Conservation (phyloP, 2,113 vertebrate species). For the Todiramphus saurophagus region DNA sequence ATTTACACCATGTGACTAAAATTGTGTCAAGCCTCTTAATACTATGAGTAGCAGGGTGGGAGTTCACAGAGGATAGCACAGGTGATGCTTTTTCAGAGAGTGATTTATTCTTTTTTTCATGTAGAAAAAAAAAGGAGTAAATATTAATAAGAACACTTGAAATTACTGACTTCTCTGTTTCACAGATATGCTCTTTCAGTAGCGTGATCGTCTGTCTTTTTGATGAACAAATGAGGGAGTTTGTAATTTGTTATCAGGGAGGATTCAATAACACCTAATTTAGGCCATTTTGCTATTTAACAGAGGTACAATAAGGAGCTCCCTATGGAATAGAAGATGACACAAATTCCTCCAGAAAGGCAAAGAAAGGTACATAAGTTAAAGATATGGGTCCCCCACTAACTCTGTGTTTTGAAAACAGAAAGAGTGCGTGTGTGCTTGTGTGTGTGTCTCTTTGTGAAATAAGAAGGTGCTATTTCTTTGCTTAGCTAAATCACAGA, state of each 20-base stretch:
- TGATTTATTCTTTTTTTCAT: background rate
- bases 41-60: background rate
- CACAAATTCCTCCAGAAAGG: background rate
- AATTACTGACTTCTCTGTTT: background rate
- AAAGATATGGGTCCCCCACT: background rate
- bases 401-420: background rate
- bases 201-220: background rate
- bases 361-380: background rate
- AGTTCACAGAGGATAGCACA: conserved; percentile 13
- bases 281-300: background rate
- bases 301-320: background rate
- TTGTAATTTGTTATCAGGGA: background rate
- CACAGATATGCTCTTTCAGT: background rate
- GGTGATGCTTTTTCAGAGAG: background rate
- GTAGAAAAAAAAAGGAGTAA: background rate
- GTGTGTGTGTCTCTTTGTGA: background rate
- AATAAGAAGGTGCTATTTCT: background rate
- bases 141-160: background rate
- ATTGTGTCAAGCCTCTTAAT: conserved; percentile 21
- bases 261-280: background rate
- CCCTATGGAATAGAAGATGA: background rate
- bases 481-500: background rate
- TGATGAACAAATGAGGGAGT: background rate
- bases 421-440: background rate
- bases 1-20: conserved; percentile 13